Evolutionary conservation across 2,888 invertebrate species (phyloP).

Genomic region (Iselma pallidipennis): DNA sequence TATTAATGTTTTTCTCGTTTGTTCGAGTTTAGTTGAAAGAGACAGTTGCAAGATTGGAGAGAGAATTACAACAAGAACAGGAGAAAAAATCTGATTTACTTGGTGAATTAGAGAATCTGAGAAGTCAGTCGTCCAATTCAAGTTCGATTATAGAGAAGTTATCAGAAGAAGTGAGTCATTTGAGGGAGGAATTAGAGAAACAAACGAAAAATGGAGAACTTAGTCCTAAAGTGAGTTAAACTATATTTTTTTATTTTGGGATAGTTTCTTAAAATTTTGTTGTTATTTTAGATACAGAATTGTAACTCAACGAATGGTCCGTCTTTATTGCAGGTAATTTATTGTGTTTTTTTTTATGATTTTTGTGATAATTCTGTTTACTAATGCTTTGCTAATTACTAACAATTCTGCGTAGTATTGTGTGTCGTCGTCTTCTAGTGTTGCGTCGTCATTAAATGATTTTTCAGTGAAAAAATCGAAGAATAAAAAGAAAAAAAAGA

Average conservation of each 20-base stretch:
- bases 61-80: conserved; percentile 38
- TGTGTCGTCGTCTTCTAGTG: conserved; percentile 41
- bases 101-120: conserved; percentile 24
- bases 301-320: conserved; percentile 42
- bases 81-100: conserved; percentile 37
- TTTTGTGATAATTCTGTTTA: conserved; percentile 9
- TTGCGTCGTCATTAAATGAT: conserved; percentile 37
- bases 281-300: conserved; percentile 37
- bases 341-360: conserved; percentile 3
- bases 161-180: conserved; percentile 40
- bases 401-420: conserved; percentile 28
- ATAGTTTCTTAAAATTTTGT: conserved; percentile 6
- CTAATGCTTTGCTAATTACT: conserved; percentile 21
- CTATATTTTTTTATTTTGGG: conserved; percentile 5
- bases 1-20: not conserved
- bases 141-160: conserved; percentile 31
- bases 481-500: conserved; percentile 45
- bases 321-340: conserved; percentile 36
- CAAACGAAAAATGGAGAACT: conserved; percentile 39
- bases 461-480: conserved; percentile 40
- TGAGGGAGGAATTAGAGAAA: conserved; percentile 40
- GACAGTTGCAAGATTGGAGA: conserved; percentile 41
- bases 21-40: conserved; percentile 32
- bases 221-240: conserved; percentile 36
- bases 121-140: conserved; percentile 2